phyloP scores from a whole-genome alignment of 2,113 vertebrate species.

The Anser cygnoides region DNA sequence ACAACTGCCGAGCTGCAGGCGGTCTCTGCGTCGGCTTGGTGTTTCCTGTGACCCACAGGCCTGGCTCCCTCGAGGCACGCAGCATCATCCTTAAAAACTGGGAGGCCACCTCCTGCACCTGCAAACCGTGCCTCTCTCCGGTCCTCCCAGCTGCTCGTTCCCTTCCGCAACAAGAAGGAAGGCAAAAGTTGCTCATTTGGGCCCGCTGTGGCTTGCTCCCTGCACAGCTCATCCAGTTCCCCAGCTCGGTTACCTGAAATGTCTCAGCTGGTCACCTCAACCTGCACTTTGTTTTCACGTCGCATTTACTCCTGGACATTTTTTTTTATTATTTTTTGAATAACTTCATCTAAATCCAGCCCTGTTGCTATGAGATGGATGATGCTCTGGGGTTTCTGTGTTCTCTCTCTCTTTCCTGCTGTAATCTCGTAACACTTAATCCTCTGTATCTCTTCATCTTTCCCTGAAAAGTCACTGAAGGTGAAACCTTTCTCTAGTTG shows the following conservation, averaged over 20 bases:
- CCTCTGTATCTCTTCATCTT: neutral
- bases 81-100: neutral
- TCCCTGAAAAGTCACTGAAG: conserved; percentile 12
- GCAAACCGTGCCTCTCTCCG: neutral
- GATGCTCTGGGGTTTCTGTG: neutral
- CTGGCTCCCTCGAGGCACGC: neutral
- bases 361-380: conserved; percentile 47
- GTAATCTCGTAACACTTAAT: conserved; percentile 22
- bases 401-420: neutral
- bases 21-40: neutral
- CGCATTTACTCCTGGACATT: neutral
- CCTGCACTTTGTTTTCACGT: neutral
- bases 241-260: neutral
- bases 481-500: neutral
- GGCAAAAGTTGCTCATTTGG: neutral
- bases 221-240: neutral
- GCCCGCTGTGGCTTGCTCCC: neutral
- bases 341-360: conserved; percentile 8
- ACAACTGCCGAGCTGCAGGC: neutral
- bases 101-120: neutral
- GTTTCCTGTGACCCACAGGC: rapidly evolving
- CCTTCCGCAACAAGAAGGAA: neutral
- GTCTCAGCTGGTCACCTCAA: neutral
- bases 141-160: neutral
- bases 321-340: neutral